phyloP scores from a whole-genome alignment of 2,113 vertebrate genomes.

The Erpornis zantholeuca region DNA sequence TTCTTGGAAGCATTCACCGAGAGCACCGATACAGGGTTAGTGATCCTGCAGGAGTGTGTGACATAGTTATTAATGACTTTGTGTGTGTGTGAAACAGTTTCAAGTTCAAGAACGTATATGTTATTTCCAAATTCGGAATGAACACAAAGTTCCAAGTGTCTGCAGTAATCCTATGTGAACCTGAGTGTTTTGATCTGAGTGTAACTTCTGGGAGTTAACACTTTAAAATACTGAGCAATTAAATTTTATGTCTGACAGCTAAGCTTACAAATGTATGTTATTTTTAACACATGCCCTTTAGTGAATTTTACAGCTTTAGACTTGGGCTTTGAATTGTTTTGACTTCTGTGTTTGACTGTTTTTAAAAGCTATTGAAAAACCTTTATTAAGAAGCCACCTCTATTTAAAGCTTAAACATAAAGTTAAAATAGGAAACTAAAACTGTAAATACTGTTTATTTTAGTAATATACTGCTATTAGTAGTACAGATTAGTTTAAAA shows the following conservation, averaged over 20 bases:
- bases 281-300: not conserved
- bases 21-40: slow-evolving; percentile 96
- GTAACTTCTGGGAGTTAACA: not conserved
- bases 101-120: not conserved
- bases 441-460: not conserved
- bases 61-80: not conserved
- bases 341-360: not conserved
- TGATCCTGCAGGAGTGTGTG: not conserved
- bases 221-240: not conserved
- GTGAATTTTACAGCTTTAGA: not conserved
- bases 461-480: not conserved
- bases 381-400: not conserved
- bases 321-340: not conserved
- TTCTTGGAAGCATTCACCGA: slow-evolving; percentile 92
- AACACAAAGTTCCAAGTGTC: not conserved
- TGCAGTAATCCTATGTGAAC: not conserved
- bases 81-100: not conserved
- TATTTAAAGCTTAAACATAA: not conserved
- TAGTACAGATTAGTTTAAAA: not conserved
- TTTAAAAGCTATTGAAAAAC: not conserved
- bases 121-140: not conserved
- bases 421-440: not conserved
- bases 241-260: not conserved
- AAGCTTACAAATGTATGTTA: not conserved
- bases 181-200: not conserved